phyloP scores from a whole-genome alignment of 2,888 invertebrate species.

The Allolobophora icterica region DNA sequence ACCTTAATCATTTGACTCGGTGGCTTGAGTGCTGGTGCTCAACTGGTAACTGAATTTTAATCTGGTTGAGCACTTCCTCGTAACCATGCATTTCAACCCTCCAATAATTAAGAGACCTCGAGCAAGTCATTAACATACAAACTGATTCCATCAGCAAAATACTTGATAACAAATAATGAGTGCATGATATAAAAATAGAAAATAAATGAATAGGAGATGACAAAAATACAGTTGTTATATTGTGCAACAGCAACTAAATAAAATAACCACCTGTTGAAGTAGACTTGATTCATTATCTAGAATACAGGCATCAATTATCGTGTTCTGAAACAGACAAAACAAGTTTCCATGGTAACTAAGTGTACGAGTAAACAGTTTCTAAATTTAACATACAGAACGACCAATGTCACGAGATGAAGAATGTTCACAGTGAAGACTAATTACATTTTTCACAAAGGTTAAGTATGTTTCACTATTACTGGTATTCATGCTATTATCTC shows the following conservation, averaged over 20 bases:
- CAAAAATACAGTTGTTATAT: neutral
- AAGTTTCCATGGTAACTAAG: neutral
- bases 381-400: neutral
- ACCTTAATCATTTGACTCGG: neutral
- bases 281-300: slow-evolving; percentile 87
- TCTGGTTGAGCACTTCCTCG: too few species aligned
- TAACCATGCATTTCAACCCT: too few species aligned
- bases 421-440: neutral
- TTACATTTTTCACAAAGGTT: neutral
- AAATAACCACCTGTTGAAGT: slow-evolving; percentile 72
- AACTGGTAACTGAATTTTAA: neutral
- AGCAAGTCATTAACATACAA: too few species aligned
- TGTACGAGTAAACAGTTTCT: neutral
- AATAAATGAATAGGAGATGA: neutral
- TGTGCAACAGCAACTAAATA: neutral
- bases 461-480: neutral
- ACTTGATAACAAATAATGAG: neutral
- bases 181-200: neutral
- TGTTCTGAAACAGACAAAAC: slow-evolving; percentile 69
- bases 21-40: neutral
- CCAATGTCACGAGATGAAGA: neutral
- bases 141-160: neutral
- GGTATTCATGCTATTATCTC: neutral
- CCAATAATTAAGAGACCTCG: too few species aligned
- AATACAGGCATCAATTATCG: slow-evolving; percentile 89